A percentile compares a stretch with the other conserved stretches of the same genome.
phyloP scores from a whole-genome alignment of 2,113 vertebrate species.

The Oryzias woworae region DNA sequence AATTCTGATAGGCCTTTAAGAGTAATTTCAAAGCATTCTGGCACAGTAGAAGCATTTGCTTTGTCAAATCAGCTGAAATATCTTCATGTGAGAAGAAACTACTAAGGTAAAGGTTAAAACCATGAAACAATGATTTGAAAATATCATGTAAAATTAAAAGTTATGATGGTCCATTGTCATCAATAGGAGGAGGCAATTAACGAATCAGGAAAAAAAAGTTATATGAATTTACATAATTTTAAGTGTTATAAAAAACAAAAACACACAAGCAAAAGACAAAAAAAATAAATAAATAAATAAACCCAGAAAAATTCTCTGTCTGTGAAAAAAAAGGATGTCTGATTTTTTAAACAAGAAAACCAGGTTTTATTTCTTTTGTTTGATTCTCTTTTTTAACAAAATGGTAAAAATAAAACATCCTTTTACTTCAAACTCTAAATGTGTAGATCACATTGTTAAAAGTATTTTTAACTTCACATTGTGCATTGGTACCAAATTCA shows the following conservation, averaged over 20 bases:
- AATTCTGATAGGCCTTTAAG: conserved; percentile 61
- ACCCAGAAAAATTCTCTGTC: no score
- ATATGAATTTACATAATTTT: conserved; percentile 1
- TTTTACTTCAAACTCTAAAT: no score
- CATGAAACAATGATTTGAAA: conserved; percentile 57
- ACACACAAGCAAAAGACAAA: not conserved
- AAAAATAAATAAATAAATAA: no score
- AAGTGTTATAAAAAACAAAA: not conserved
- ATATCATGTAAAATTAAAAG: conserved; percentile 44
- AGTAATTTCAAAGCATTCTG: conserved; percentile 49
- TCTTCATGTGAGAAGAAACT: conserved; percentile 48
- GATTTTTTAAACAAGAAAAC: no score
- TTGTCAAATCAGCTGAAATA: conserved; percentile 41
- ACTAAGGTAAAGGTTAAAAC: conserved; percentile 54
- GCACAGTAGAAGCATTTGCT: conserved; percentile 34
- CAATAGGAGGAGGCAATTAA: conserved; percentile 29
- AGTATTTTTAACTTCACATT: not conserved
- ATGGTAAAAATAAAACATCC: no score
- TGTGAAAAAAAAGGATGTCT: no score
- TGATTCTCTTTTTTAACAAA: no score
- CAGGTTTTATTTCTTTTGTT: no score
- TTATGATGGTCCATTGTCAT: conserved; percentile 31
- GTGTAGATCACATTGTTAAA: no score
- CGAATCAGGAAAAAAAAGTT: conserved; percentile 29
- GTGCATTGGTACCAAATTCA: not conserved